phyloP scores from a whole-genome alignment of 1,140 invertebrate species.

The Eciton burchellii region DNA sequence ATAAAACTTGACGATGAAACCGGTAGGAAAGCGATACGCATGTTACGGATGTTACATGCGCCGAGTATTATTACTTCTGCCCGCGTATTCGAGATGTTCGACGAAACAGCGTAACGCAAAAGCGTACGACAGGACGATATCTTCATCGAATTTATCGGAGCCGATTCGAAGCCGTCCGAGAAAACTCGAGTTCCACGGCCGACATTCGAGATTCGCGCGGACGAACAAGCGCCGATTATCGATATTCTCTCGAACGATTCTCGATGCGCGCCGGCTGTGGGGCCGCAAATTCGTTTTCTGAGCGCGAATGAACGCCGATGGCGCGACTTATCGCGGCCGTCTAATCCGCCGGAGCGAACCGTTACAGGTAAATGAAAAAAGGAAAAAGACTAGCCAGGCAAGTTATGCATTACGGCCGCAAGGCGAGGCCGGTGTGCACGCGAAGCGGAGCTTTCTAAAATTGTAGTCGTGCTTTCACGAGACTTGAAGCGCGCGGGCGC shows the following conservation, averaged over 20 bases:
- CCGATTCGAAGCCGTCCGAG: not conserved
- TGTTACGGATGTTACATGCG: not conserved
- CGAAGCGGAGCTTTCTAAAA: not conserved
- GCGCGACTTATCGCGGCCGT: constrained; percentile 12
- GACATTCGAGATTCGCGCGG: too few relatives aligned
- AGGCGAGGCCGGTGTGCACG: not conserved
- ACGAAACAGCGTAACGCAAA: not conserved
- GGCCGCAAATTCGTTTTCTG: not conserved
- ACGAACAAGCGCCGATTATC: too few relatives aligned
- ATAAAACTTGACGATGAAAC: constrained; percentile 32
- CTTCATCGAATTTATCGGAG: not conserved
- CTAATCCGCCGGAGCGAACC: constrained; percentile 11
- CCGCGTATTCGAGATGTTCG: not conserved
- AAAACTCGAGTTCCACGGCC: too few relatives aligned
- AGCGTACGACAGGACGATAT: not conserved
- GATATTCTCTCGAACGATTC: not conserved
- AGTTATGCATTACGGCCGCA: not conserved
- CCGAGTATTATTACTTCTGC: not conserved
- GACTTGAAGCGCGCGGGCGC: not conserved
- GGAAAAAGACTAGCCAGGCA: not conserved
- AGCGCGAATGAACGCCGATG: not conserved
- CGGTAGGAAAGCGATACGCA: not conserved
- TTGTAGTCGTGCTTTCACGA: not conserved
- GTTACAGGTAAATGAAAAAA: constrained; percentile 20
- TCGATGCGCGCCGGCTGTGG: not conserved